Percentiles rank a stretch among this genome's conserved stretches.
Evolutionary conservation across 2,113 vertebrate species (phyloP).

Genomic region (Rhizomys pruinosus): DNA sequence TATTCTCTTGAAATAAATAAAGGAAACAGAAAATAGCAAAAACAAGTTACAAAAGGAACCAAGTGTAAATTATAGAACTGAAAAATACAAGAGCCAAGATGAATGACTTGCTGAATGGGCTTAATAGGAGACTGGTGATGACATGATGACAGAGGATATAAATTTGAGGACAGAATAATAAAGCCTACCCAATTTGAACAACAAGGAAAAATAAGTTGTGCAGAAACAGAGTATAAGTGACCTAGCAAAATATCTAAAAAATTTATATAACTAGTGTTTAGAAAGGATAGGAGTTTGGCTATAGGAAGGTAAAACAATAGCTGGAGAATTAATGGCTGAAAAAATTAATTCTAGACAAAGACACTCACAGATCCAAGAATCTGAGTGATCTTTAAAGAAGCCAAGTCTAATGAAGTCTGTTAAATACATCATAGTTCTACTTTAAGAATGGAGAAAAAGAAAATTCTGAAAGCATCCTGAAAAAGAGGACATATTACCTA

Average conservation of each 20-base stretch:
- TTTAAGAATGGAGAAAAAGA: neutral
- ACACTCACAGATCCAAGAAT: constrained; percentile 7
- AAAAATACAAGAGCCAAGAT: constrained; percentile 53
- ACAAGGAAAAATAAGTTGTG: constrained; percentile 17
- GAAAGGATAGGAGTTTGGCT: neutral
- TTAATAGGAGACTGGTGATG: constrained; percentile 42
- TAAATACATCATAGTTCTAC: constrained; percentile 1
- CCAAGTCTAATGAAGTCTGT: neutral
- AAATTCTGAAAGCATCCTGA: neutral
- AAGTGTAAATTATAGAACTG: constrained; percentile 60
- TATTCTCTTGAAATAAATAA: constrained; percentile 60
- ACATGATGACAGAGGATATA: constrained; percentile 27
- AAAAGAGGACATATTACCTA: neutral
- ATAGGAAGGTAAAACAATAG: neutral
- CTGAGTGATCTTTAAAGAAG: neutral
- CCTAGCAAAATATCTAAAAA: constrained; percentile 9
- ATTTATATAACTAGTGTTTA: neutral
- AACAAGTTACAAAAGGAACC: constrained; percentile 36
- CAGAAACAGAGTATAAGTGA: neutral
- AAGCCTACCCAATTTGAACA: neutral
- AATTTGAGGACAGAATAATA: constrained; percentile 52
- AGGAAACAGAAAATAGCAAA: constrained; percentile 50
- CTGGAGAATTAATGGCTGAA: constrained; percentile 16
- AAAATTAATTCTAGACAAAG: constrained; percentile 52
- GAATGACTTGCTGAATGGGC: constrained; percentile 48